Conservation (phyloP, 2,888 invertebrate species). For the Tetanocera ferruginea region DNA sequence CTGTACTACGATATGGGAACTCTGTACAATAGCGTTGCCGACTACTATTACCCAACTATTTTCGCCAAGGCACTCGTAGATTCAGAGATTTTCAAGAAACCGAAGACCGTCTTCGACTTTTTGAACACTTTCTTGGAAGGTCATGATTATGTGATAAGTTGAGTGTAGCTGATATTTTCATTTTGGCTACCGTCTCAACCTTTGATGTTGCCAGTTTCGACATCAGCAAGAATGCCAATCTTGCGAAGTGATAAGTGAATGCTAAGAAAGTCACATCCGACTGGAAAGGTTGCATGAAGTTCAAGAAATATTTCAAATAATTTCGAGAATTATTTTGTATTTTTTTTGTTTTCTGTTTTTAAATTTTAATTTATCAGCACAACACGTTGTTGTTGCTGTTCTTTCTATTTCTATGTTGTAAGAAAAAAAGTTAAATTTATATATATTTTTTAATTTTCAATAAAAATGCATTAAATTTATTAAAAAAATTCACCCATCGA, state of each 20-base stretch:
- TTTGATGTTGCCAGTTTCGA: constrained; percentile 78
- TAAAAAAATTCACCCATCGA: too few species aligned
- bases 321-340: too few species aligned
- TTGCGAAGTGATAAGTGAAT: constrained; percentile 75
- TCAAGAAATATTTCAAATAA: constrained; percentile 69
- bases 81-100: constrained; percentile 77
- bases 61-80: constrained; percentile 76
- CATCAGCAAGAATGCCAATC: constrained; percentile 78
- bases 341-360: neutral
- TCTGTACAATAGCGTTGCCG: constrained; percentile 78
- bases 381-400: neutral
- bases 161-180: too few species aligned
- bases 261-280: constrained; percentile 74
- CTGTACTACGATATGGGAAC: constrained; percentile 86
- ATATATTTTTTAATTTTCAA: constrained; percentile 2
- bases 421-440: neutral
- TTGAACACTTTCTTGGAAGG: constrained; percentile 80
- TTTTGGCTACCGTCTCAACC: too few species aligned
- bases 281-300: constrained; percentile 73
- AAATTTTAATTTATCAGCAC: neutral
- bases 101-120: constrained; percentile 77
- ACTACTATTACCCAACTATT: constrained; percentile 79
- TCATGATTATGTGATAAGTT: constrained; percentile 78
- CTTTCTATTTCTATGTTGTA: neutral
- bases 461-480: constrained; percentile 1